These are phyloP conservation scores for Dipodomys stephensi DNA, from an alignment of 2,113 vertebrate species.

Conservation along the genomic window DNA sequence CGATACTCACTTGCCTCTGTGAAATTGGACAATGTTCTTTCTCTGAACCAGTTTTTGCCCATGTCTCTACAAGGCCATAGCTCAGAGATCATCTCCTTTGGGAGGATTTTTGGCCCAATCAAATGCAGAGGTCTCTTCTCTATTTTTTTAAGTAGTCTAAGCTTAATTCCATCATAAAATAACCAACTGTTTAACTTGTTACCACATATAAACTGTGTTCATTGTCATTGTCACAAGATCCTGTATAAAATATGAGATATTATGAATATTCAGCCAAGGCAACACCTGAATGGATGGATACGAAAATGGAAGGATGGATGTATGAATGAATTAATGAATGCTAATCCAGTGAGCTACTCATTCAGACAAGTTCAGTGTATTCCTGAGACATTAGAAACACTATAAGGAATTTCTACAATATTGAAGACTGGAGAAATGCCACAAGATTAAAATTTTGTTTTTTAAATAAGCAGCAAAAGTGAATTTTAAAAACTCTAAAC, in stretches of 20 bases:
- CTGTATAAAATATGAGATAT: background rate
- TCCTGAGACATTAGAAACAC: background rate
- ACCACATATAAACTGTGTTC: background rate
- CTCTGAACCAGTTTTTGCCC: background rate
- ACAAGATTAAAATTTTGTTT: background rate
- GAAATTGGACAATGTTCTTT: background rate
- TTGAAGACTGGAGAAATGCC: constrained; percentile 13
- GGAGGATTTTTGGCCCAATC: background rate
- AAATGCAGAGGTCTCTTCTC: background rate
- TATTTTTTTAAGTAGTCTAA: background rate
- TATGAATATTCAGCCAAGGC: background rate
- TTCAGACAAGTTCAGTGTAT: background rate
- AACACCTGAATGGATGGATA: background rate
- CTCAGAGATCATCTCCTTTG: background rate
- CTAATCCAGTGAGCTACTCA: background rate
- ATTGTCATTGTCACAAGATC: background rate
- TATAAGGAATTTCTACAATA: constrained; percentile 49
- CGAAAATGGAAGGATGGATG: background rate
- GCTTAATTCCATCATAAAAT: background rate
- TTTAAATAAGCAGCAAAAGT: background rate
- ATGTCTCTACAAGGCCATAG: background rate
- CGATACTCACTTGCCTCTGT: background rate
- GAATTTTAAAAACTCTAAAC: background rate
- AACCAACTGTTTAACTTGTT: background rate
- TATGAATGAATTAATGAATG: background rate